These are phyloP conservation scores for Dasysyrphus tricinctus DNA, from an alignment of 2,888 invertebrate genomes.

Conservation along the genomic window DNA sequence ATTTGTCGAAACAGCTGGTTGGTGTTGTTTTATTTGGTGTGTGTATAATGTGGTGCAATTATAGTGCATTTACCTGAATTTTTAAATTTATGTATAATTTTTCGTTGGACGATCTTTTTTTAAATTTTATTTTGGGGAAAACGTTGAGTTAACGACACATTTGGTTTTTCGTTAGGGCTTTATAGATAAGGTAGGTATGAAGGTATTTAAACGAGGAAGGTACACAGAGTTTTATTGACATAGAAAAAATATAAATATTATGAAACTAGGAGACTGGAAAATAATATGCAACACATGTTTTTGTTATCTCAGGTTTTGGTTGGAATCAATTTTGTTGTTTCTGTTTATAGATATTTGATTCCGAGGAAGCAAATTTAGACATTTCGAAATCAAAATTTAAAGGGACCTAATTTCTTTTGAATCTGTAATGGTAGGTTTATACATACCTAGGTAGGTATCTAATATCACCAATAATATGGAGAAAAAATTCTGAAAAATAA, in stretches of 20 bases:
- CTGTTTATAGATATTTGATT: neutral
- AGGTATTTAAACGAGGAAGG: too few relatives aligned
- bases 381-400: neutral
- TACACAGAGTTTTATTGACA: slow-evolving; percentile 15
- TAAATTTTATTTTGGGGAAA: neutral
- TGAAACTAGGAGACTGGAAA: neutral
- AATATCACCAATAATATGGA: too few relatives aligned
- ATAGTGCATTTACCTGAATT: slow-evolving; percentile 35
- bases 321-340: neutral
- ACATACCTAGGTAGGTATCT: too few relatives aligned
- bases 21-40: neutral
- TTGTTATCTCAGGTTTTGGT: slow-evolving; percentile 10
- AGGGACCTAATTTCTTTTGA: neutral
- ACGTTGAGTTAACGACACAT: neutral
- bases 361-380: neutral
- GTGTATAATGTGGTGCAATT: slow-evolving; percentile 20
- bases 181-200: too few relatives aligned
- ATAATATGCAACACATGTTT: slow-evolving; percentile 27
- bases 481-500: too few relatives aligned
- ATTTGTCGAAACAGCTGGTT: slow-evolving; percentile 19
- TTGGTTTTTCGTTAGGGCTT: neutral
- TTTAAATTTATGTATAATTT: slow-evolving; percentile 9
- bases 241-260: slow-evolving; percentile 21
- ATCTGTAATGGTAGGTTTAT: too few relatives aligned
- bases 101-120: neutral